phyloP scores from a whole-genome alignment of 2,113 vertebrate species.

The Sphaerodactylus townsendi region DNA sequence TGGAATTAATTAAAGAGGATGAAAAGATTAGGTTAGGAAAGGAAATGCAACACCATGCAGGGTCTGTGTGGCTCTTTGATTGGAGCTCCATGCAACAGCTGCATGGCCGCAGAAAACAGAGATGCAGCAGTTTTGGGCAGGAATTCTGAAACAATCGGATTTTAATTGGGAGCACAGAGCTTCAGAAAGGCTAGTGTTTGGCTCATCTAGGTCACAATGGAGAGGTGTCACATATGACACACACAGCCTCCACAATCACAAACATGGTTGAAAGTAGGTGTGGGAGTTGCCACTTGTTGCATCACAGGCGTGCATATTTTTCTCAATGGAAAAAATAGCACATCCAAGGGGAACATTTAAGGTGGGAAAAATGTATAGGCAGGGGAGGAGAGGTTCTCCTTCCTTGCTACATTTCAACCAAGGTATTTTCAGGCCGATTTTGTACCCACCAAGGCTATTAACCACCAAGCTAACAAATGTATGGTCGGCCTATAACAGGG shows the following conservation, averaged over 20 bases:
- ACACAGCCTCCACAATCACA: not conserved
- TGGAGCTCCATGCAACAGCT: constrained; percentile 11
- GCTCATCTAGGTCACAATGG: not conserved
- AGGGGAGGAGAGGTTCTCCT: too few species aligned
- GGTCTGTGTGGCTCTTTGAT: not conserved
- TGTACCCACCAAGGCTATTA: too few species aligned
- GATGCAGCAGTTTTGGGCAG: not conserved
- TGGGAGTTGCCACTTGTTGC: not conserved
- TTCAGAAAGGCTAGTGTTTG: not conserved
- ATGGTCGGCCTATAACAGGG: not conserved
- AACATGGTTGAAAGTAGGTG: too few species aligned
- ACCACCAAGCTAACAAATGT: too few species aligned
- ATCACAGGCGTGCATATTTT: not conserved
- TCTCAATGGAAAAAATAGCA: too few species aligned
- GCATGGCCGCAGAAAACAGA: not conserved
- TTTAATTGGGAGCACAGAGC: not conserved
- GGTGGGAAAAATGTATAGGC: too few species aligned
- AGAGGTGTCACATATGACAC: not conserved
- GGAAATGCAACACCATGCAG: not conserved
- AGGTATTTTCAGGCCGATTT: too few species aligned
- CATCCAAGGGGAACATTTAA: too few species aligned
- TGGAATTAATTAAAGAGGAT: constrained; percentile 57
- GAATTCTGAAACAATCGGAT: not conserved
- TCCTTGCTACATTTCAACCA: too few species aligned
- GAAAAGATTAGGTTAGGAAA: constrained; percentile 30